A percentile compares a stretch with the other conserved stretches of the same genome.
phyloP scores from a whole-genome alignment of 2,888 invertebrate species.

The Cerceris rybyensis region DNA sequence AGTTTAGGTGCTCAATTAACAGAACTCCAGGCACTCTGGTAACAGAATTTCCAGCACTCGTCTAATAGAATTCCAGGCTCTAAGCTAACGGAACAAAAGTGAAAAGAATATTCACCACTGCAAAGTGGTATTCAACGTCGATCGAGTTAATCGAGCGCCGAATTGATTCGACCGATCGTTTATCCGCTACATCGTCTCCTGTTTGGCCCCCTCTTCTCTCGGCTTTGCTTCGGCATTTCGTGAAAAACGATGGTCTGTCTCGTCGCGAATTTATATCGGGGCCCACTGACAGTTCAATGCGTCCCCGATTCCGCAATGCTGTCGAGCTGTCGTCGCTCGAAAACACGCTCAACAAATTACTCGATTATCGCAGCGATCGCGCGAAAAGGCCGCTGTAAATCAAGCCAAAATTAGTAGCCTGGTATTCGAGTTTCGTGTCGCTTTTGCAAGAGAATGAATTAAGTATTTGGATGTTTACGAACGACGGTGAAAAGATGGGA shows the following conservation, averaged over 20 bases:
- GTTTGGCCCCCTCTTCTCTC: background rate
- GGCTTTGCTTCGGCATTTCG: conserved; percentile 4
- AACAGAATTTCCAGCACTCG: too few species aligned
- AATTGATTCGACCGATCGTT: conserved; percentile 14
- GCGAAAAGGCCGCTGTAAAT: conserved; percentile 20
- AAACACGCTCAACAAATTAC: conserved; percentile 42
- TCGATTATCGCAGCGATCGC: conserved; percentile 20
- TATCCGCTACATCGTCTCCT: conserved; percentile 4
- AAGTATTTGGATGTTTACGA: conserved; percentile 23
- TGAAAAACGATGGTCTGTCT: conserved; percentile 14
- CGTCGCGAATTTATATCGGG: background rate
- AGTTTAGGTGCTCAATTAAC: too few species aligned
- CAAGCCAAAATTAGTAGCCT: conserved; percentile 12
- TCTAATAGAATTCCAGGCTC: too few species aligned
- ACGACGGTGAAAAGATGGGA: background rate
- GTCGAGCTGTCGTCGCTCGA: conserved; percentile 19
- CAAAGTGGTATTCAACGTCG: background rate
- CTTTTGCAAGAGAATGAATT: conserved; percentile 8
- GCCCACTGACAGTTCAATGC: background rate
- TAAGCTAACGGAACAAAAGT: background rate
- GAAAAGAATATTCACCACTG: background rate
- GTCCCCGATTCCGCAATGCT: conserved; percentile 10
- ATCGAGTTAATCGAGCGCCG: background rate
- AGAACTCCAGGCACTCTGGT: too few species aligned
- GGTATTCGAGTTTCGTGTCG: conserved; percentile 2